phyloP scores from a whole-genome alignment of 2,888 invertebrate species.

The Calliphora vomitoria region DNA sequence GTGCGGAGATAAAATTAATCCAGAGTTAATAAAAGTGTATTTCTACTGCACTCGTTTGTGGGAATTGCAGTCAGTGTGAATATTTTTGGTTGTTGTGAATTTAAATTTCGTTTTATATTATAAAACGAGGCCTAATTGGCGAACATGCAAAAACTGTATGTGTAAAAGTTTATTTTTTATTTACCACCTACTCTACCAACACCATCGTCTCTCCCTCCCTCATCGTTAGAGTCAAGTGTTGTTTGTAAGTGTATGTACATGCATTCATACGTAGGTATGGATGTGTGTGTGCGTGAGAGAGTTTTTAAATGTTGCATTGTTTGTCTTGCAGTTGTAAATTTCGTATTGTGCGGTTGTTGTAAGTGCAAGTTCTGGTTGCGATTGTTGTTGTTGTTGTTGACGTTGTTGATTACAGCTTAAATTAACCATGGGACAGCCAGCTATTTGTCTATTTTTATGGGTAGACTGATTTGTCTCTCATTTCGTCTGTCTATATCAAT shows the following conservation, averaged over 20 bases:
- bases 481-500: neutral
- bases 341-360: no score
- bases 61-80: neutral
- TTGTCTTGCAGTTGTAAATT: no score
- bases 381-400: slow-evolving; percentile 17
- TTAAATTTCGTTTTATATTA: slow-evolving; percentile 61
- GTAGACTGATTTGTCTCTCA: neutral
- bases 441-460: slow-evolving; percentile 27
- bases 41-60: slow-evolving; percentile 3
- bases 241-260: neutral
- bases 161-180: slow-evolving; percentile 49
- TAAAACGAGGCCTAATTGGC: slow-evolving; percentile 64
- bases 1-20: slow-evolving; percentile 28
- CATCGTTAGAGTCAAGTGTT: slow-evolving; percentile 17
- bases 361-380: neutral
- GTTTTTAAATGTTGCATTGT: slow-evolving; percentile 40
- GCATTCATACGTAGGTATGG: no score
- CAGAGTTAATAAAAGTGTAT: slow-evolving; percentile 25
- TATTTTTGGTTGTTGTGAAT: slow-evolving; percentile 33
- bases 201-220: neutral
- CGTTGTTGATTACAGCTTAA: slow-evolving; percentile 39
- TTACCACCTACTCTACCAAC: slow-evolving; percentile 64
- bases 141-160: slow-evolving; percentile 44
- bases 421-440: slow-evolving; percentile 33
- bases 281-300: slow-evolving; percentile 36